Percentiles rank a stretch among this genome's conserved stretches.
phyloP scores from a whole-genome alignment of 2,888 invertebrate genomes.

The Gnatocerus cornutus region DNA sequence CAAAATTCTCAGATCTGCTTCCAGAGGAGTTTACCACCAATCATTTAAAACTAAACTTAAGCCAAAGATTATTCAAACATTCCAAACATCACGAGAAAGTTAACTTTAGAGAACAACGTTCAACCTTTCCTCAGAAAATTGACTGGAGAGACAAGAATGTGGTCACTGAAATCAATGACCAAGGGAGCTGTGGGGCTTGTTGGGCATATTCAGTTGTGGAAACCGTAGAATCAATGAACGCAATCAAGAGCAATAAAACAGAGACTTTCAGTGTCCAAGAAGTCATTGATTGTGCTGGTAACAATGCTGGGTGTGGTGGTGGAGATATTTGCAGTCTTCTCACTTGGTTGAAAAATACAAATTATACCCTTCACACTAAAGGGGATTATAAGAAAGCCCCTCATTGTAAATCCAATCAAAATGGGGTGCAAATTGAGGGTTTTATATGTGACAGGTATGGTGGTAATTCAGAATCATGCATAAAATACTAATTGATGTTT shows the following conservation, averaged over 20 bases:
- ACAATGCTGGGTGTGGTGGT: constrained; percentile 84
- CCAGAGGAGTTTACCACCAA: constrained; percentile 73
- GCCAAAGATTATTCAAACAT: constrained; percentile 9
- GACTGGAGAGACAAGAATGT: constrained; percentile 75
- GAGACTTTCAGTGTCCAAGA: constrained; percentile 83
- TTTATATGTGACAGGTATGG: constrained; percentile 81
- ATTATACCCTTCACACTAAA: constrained; percentile 75
- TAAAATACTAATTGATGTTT: background rate
- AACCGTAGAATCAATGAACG: constrained; percentile 84
- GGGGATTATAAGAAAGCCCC: constrained; percentile 72
- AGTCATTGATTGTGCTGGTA: constrained; percentile 86
- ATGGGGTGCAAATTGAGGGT: constrained; percentile 72
- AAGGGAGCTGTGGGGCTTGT: constrained; percentile 87
- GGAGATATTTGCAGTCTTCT: constrained; percentile 87
- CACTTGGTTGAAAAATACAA: constrained; percentile 78
- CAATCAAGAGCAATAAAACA: constrained; percentile 78
- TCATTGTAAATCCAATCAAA: constrained; percentile 69
- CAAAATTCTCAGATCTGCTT: constrained; percentile 77
- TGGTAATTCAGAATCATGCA: background rate
- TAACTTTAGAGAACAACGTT: constrained; percentile 7
- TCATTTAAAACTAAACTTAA: constrained; percentile 65
- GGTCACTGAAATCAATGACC: constrained; percentile 80
- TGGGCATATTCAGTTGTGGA: constrained; percentile 90
- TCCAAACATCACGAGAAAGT: constrained; percentile 7
- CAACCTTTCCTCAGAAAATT: constrained; percentile 61